Evolutionary conservation across 2,888 invertebrate genomes (phyloP).

Genomic region (Xylota segnis): DNA sequence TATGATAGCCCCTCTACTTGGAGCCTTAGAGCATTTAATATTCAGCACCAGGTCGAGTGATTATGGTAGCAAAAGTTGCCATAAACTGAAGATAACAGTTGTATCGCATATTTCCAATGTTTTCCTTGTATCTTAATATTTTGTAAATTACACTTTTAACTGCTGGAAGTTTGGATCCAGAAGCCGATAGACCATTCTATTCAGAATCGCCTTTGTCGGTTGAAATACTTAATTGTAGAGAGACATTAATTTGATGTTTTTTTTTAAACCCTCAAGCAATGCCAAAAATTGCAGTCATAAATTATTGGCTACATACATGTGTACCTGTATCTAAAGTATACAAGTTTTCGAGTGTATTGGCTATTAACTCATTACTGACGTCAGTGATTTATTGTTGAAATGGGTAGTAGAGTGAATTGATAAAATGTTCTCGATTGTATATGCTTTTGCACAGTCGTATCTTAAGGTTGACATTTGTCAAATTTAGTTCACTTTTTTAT

Average conservation of each 20-base stretch:
- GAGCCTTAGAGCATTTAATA: background rate
- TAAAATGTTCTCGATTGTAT: slow-evolving; percentile 1
- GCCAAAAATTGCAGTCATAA: slow-evolving; percentile 22
- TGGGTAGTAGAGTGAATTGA: background rate
- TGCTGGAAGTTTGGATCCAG: background rate
- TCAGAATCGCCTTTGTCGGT: background rate
- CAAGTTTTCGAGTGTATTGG: background rate
- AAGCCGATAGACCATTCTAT: background rate
- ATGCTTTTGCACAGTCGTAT: background rate
- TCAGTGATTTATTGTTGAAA: slow-evolving; percentile 43
- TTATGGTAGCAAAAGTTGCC: background rate
- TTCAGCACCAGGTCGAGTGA: background rate
- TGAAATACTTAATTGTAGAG: background rate
- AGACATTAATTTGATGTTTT: background rate
- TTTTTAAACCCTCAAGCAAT: background rate
- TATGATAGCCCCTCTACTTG: background rate
- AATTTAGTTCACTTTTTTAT: background rate
- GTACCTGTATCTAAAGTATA: slow-evolving; percentile 16
- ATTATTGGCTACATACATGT: background rate
- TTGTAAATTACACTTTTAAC: background rate
- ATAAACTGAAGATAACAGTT: background rate
- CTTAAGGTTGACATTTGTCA: slow-evolving; percentile 4
- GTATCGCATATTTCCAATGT: background rate
- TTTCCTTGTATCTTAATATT: too few relatives aligned
- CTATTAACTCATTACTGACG: slow-evolving; percentile 32